Evolutionary conservation across 2,888 invertebrate species (phyloP), one percentile per base, ranked within the genome.

Genomic region (Oscheius myriophilus): DNA sequence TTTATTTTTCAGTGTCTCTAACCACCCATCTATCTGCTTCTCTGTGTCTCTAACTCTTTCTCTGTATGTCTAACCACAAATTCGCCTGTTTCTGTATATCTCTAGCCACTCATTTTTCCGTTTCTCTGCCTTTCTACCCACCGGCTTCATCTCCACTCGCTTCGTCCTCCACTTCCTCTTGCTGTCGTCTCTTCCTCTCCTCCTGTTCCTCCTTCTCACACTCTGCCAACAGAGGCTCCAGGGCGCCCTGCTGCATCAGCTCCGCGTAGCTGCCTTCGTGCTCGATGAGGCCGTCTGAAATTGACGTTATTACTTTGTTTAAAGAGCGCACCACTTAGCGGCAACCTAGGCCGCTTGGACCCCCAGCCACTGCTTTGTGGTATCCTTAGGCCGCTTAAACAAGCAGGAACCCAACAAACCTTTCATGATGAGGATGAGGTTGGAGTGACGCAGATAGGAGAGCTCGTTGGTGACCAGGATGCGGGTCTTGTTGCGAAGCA

Each of bases 381-480:
- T 33, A 3, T 9, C 33, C 33, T 3, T 52, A 25, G 21, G 23
- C 11, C 12, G 18, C 25, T 61, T 11, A 41, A 1, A 46, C 63
- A 49, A 46, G 0, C 6, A 16, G 1, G 6, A 25, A 33, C 4
- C 14, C 16, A 14, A 12, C n/a, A 85, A 83, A 79, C 77, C 90
- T 84, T 92, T 92, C 85, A 98, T 88, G 9, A 97, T 96, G 75
- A 95, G 88, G 77, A 98, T 95, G 82, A 92, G 90, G 88, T 97
- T 94, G 0, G 94, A 93, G 86, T 93, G 91, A 0, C 94, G 92
- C 81, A 98, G 90, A 89, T 93, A 96, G 16, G 95, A 93, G 62
- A 97, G 92, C 79, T 94, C 93, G 88, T 98, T 96, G 0, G 97
- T 98, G 39, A 97, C 96, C 82, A 97, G 90, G 51, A 98, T 89